Evolutionary conservation across 2,888 invertebrate genomes (phyloP), one percentile per base, ranked within the genome.

Genomic region (Hydrotaea cyrtoneurina): DNA sequence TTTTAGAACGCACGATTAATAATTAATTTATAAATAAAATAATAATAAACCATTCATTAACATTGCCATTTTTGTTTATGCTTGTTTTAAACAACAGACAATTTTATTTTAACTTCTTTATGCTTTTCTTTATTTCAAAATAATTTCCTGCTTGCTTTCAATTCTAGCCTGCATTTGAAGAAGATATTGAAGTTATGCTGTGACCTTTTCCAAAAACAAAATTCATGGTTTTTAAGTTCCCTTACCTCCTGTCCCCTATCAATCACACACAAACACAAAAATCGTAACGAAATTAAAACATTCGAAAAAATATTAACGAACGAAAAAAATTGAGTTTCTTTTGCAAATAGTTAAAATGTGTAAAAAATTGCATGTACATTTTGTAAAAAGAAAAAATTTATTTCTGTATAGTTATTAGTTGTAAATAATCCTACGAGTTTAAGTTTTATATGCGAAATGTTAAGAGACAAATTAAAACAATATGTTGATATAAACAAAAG

Each of bases 171-270:
- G 88, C 83, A 86, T 87, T 90, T 88, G 88, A 88, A 87, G 90
- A 87, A 88, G 90, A 90, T 87, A 88, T 90, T 90, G 90, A 90
- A 89, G 89, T 90, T 86, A 90, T 89, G 86, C 87, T 90, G 88
- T 90, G 80, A 89, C 83, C 36, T 21, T 53, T 36, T 55, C 15
- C 59, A 74, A 17, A 73, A 43, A 0, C 36, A 2, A 17, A 19
- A 19, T 36, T 72, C 13, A 53, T 39, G 21, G 13, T 50, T 59
- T 77, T 76, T 55, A 55, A 21, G 55, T 55, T 55, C 21, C 21
- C 21, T 23, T 55, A 19, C 55, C 13, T 55, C 21, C 31, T 31
- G 31, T 31, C 19, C n/a, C 21, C 10, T 21, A 21, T 55, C 19
- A 53, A 31, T 8, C 17, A 21, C 55, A 55, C 53, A 73, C 73